A percentile compares a stretch with the other conserved stretches of the same genome.
Conservation (phyloP, 1,140 invertebrate genomes). For the Magallana ariakensis region DNA sequence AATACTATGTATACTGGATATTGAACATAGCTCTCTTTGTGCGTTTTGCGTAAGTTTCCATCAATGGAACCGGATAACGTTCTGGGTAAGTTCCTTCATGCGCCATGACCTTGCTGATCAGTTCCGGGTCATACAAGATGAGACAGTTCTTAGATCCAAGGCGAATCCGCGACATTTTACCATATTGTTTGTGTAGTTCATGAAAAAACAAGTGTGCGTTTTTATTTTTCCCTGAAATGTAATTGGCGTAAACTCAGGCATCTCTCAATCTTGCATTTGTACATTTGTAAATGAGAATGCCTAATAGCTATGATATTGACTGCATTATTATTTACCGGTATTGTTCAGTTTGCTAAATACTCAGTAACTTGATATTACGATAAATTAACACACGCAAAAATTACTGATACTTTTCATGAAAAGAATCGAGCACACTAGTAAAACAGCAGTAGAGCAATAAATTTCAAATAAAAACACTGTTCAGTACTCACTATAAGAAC, state of each 20-base stretch:
- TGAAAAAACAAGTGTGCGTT: slow-evolving; percentile 26
- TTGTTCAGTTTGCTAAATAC: no score
- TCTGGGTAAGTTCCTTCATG: slow-evolving; percentile 32
- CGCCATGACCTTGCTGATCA: not conserved
- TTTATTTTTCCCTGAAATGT: not conserved
- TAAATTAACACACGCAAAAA: no score
- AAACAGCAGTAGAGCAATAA: no score
- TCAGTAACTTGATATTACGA: no score
- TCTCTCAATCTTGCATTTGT: not conserved
- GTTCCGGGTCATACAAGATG: slow-evolving; percentile 39
- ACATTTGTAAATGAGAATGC: no score
- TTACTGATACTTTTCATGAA: no score
- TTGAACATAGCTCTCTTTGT: not conserved
- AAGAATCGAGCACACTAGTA: no score
- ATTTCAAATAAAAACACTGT: no score
- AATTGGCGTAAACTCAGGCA: not conserved
- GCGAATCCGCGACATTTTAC: slow-evolving; percentile 23
- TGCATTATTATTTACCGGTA: no score
- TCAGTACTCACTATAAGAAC: no score
- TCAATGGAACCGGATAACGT: not conserved
- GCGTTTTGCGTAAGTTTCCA: slow-evolving; percentile 18
- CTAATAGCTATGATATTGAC: no score
- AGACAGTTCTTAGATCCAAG: not conserved
- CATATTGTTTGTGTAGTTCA: slow-evolving; percentile 38
- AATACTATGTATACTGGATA: not conserved